phyloP scores from a whole-genome alignment of 2,797 vertebrate genomes.

The Myotis daubentonii region DNA sequence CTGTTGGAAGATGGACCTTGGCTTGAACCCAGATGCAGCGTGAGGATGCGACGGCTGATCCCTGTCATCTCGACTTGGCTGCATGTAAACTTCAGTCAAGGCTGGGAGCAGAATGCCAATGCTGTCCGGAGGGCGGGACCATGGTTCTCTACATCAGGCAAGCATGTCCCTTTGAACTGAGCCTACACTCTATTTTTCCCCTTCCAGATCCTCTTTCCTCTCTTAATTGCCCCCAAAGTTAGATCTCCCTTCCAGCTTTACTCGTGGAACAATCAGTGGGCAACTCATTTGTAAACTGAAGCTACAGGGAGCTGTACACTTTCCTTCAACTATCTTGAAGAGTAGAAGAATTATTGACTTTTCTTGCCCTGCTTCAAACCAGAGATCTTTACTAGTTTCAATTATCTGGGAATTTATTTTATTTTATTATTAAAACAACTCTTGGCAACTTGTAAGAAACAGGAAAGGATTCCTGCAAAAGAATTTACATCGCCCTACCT shows the following conservation, averaged over 20 bases:
- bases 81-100: neutral
- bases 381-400: neutral
- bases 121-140: neutral
- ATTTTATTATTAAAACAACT: neutral
- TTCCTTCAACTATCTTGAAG: neutral
- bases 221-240: neutral
- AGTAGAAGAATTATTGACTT: neutral
- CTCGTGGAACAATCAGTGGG: neutral
- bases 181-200: neutral
- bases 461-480: neutral
- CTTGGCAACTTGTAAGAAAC: neutral
- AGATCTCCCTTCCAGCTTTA: neutral
- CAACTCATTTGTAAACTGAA: neutral
- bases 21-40: neutral
- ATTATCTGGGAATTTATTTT: neutral
- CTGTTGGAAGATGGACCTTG: neutral
- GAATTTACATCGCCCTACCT: neutral
- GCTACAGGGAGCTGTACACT: neutral
- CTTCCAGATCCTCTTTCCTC: neutral
- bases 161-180: neutral
- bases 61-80: neutral
- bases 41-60: neutral
- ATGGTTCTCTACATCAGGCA: neutral
- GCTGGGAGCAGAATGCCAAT: neutral
- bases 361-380: neutral